Evolutionary conservation across 2,113 vertebrate genomes (phyloP), one percentile per base, ranked within the genome.

Genomic region (Chlorocebus sabaeus): DNA sequence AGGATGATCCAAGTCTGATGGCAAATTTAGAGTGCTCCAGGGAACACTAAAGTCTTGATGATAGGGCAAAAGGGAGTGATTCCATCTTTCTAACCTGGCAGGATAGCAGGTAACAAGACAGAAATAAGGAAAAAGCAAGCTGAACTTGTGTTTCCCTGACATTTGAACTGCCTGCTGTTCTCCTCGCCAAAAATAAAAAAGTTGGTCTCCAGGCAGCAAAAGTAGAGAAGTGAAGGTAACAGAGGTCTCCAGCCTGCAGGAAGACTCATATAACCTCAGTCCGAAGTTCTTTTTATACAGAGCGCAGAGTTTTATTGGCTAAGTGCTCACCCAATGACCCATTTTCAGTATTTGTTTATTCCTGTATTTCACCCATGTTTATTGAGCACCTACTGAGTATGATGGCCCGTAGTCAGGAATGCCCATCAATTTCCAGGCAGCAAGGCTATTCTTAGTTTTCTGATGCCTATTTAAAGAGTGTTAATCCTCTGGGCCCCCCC

Each of bases 371-470:
- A 55, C 57, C 72, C 9, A 0, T 48, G 30, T 97, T 97, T 98
- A 97, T 91, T 97, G 87, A 98, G 96, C 89, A 98, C 27, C 93
- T 98, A 97, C 94, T 96, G 81, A 90, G 92, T 43, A 20, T 79
- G 92, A 78, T 40, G 43, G 81, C 96, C 67, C 22, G 38, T 80
- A 93, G 93, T 94, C 91, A 95, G 85, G 55, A 75, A 89, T 64
- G 84, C 67, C 91, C 83, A 90, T 95, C 50, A 23, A 96, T 81
- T 89, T 98, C 95, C 89, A 93, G 81, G 85, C 82, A 97, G 92
- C 64, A 50, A 22, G 14, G 59, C 78, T 95, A 98, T 85, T 90
- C 97, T 97, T 98, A 95, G 80, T 68, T 94, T 93, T 55, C 91
- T 67, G 48, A 86, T 84, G 55, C 93, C 96, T 81, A 95, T 98